Base-by-base conservation (phyloP, 2,888 invertebrate genomes). In the Atherix ibis region DNA sequence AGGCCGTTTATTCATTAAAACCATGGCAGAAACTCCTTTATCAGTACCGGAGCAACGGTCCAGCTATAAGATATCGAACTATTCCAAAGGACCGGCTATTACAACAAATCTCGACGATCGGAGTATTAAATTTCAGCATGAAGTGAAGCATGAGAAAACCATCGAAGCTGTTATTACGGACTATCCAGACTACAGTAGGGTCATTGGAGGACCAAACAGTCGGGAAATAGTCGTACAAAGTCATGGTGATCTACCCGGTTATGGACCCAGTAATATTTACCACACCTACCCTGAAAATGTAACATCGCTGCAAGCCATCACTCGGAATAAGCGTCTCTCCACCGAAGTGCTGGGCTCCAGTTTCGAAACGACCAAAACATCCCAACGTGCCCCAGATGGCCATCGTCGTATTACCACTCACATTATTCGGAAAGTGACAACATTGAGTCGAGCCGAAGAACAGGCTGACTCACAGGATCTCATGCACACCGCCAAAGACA, bases 381-480 rank as follows among this genome's bases (percentile, higher is more conserved):
- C 81, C 56, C 74, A 78, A 59, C 73, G 75, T 54, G 77, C 76
- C 38, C 76, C 79, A 44, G 76, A 74, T 53, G 84, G 85, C 25
- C 76, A 78, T 52, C 70, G 82, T 40, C 73, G 84, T 45, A 82
- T 88, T 44, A 88, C 85, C 17, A 83, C 87, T 27, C 74, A 83
- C 53, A 82, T 88, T 42, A 77, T 88, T 33, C 70, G 84, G 41
- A 88, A 87, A 59, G 84, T 89, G 47, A 89, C 88, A 22, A 88
- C 88, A 3, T 57, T 89, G 45, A 82, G 84, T 41, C 70, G 87
- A 12, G 88, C 85, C 26, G 87, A 88, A 56, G 85, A 88, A 56
- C 73, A 77, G 47, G 71, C 75, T 41, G 68, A 70, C 18, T 66
- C 75, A 24, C 80, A 85, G 52, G 76, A 80, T 53, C 55, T 80